phyloP scores from a whole-genome alignment of 1,140 invertebrate species.

The Aculops lycopersici region DNA sequence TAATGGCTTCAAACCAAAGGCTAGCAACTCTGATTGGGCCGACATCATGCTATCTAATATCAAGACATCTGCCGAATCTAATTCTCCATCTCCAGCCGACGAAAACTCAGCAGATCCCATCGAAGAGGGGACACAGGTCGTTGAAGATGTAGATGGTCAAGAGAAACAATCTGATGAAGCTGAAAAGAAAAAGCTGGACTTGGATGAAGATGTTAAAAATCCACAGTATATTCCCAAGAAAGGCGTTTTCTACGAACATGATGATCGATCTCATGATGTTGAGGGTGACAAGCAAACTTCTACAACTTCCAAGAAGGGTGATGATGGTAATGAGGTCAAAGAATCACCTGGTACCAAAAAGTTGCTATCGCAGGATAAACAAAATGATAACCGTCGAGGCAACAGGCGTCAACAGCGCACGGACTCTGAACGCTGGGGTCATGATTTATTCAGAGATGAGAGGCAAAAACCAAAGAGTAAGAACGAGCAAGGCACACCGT shows the following conservation, averaged over 20 bases:
- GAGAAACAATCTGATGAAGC: conserved; percentile 6
- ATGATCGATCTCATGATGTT: conserved; percentile 34
- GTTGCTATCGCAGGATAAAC: conserved; percentile 2
- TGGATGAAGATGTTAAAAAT: conserved; percentile 75
- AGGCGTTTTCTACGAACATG: conserved; percentile 83
- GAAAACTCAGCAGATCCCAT: conserved; percentile 3
- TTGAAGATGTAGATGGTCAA: conserved; percentile 11
- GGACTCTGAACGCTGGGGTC: conserved; percentile 41
- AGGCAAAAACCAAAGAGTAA: conserved; percentile 52
- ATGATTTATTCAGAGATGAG: conserved; percentile 51
- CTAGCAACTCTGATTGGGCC: conserved; percentile 4
- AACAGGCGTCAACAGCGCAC: conserved; percentile 14
- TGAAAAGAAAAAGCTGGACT: conserved; percentile 25
- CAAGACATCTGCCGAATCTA: neutral
- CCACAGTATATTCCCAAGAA: conserved; percentile 83
- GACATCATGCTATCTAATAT: conserved; percentile 1
- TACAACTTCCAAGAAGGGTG: neutral
- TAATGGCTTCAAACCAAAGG: too few relatives aligned
- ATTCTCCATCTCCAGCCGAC: conserved; percentile 5
- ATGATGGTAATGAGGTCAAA: neutral
- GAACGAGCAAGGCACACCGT: conserved; percentile 49
- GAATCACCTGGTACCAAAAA: conserved; percentile 8
- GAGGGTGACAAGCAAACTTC: conserved; percentile 10
- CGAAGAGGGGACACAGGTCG: neutral
- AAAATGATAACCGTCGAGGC: neutral